These are phyloP conservation scores for Heliconius hortense DNA, from an alignment of 2,888 invertebrate species.

Conservation along the genomic window DNA sequence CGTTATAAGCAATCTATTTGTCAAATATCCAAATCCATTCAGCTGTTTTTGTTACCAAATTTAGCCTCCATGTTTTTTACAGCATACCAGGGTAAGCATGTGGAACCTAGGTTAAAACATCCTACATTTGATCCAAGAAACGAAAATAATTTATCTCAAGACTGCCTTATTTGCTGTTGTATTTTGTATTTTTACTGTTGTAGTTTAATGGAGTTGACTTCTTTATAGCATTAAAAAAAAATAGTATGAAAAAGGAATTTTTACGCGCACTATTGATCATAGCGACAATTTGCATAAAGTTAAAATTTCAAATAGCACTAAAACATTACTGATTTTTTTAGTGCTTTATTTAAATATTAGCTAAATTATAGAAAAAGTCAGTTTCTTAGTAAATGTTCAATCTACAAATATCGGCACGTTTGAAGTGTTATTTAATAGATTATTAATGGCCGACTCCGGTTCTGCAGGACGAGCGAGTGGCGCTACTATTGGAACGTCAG, in stretches of 20 bases:
- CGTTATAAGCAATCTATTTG: background rate
- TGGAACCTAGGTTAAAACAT: background rate
- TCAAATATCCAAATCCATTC: background rate
- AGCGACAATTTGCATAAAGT: background rate
- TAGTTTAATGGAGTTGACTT: background rate
- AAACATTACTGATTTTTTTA: background rate
- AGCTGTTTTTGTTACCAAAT: background rate
- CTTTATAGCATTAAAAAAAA: background rate
- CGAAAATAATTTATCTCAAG: background rate
- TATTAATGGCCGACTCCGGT: slow-evolving; percentile 48
- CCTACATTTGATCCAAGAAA: background rate
- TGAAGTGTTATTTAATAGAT: slow-evolving; percentile 52
- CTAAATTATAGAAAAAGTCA: slow-evolving; percentile 16
- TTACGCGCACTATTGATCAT: background rate
- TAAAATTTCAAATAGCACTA: background rate
- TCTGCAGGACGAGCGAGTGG: slow-evolving; percentile 38
- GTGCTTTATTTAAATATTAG: background rate
- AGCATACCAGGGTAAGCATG: background rate
- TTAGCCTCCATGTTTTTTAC: background rate
- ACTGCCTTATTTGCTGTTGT: no score
- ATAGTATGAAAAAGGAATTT: background rate
- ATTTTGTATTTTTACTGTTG: no score
- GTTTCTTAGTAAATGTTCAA: slow-evolving; percentile 34
- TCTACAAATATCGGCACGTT: slow-evolving; percentile 58
- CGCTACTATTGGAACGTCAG: slow-evolving; percentile 37